Base-by-base conservation (phyloP, 2,888 invertebrate genomes). In the Caenorhabditis doughertyi region DNA sequence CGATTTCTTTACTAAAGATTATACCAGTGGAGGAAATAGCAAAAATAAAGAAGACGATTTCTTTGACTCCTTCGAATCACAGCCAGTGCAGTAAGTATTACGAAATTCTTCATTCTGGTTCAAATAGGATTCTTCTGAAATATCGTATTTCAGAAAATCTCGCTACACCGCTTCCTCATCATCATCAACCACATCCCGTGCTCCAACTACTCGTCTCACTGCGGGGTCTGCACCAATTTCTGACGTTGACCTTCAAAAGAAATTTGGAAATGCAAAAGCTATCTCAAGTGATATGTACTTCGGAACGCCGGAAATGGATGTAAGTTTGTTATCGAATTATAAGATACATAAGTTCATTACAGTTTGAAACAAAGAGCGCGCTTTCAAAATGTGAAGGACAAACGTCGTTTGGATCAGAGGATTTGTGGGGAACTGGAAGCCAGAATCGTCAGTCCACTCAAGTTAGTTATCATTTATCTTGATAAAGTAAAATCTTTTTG, bases 271-370 rank as follows among this genome's bases (percentile, higher is more conserved):
- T 89, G 97, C 98, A 3, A 99, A 99, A 93, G 96, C 97, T 16
- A 99, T 99, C 91, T 98, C 98, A 79, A 98, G 98, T 0, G 97
- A 97, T 92, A 97, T 97, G 93, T 98, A 95, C 94, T 98, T 98
- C 92, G 95, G 95, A 8, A 95, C 95, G 89, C 81, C 86, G 32
- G 88, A 89, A 35, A 88, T 89, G 83, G 89, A 89, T 67, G 88
- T 88, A 32, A 79, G 85, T 76, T 5, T 60, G n/a, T n/a, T n/a
- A n/a, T n/a, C n/a, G n/a, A n/a, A n/a, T n/a, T n/a, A n/a, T n/a
- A n/a, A n/a, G n/a, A n/a, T n/a, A n/a, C n/a, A n/a, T n/a, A n/a
- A n/a, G n/a, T n/a, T n/a, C n/a, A n/a, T n/a, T n/a, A 79, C 88
- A 93, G 93, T 92, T 91, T 86, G 93, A 93, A 81, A 92, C 92